phyloP scores from a whole-genome alignment of 2,797 vertebrate genomes.

The Phylloscopus collybita region DNA sequence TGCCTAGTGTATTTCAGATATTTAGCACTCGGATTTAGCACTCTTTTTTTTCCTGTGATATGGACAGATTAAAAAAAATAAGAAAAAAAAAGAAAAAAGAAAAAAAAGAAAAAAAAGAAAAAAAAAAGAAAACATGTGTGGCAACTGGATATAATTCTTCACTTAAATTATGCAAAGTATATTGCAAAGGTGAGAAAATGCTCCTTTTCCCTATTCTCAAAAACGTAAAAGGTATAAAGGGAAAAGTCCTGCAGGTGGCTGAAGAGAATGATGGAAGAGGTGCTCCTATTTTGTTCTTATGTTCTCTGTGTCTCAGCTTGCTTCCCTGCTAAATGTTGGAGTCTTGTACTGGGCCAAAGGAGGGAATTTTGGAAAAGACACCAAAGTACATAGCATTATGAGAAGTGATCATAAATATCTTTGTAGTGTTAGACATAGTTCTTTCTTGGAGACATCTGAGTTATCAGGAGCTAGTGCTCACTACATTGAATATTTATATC shows the following conservation, averaged over 20 bases:
- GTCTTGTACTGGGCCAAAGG: neutral
- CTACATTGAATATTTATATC: neutral
- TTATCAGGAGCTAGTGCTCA: neutral
- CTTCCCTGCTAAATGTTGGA: neutral
- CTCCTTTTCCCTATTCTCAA: neutral
- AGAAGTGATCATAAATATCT: neutral
- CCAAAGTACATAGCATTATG: neutral
- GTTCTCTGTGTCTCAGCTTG: neutral
- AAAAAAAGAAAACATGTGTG: neutral
- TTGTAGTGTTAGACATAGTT: neutral
- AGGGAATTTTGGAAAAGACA: neutral
- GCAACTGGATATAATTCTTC: neutral
- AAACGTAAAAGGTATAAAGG: neutral
- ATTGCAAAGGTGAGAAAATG: neutral
- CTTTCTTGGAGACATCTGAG: neutral
- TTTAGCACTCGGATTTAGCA: neutral
- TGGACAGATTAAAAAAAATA: neutral
- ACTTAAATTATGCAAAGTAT: neutral
- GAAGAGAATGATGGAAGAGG: neutral
- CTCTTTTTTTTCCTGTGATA: neutral
- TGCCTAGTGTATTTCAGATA: neutral
- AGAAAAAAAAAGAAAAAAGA: too few relatives aligned
- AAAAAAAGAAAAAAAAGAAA: neutral
- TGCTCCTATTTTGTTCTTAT: neutral
- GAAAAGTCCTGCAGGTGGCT: neutral